phyloP scores from a whole-genome alignment of 2,888 invertebrate genomes.

The Brachyopa scutellaris region DNA sequence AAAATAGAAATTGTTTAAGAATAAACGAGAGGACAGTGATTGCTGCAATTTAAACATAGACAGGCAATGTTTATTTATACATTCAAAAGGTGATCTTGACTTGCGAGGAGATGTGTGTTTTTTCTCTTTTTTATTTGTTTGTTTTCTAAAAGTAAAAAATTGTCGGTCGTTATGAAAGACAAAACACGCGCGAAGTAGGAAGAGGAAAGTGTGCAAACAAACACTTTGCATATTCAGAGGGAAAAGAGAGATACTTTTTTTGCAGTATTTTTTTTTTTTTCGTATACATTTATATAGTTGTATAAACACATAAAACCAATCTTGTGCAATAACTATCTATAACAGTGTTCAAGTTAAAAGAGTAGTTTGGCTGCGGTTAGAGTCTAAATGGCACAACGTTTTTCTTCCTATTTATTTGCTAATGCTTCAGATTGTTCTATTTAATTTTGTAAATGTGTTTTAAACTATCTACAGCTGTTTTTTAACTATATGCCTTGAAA shows the following conservation, averaged over 20 bases:
- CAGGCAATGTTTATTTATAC: conserved; percentile 49
- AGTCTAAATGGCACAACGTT: not conserved
- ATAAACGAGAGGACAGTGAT: conserved; percentile 33
- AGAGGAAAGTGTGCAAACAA: not conserved
- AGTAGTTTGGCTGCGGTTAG: not conserved
- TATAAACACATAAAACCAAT: not conserved
- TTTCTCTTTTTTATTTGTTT: conserved; percentile 38
- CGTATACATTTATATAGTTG: not conserved
- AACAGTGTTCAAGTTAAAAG: not conserved
- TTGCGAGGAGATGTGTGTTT: conserved; percentile 38
- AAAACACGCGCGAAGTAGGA: conserved; percentile 4
- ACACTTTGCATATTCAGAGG: conserved; percentile 29
- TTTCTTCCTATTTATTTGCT: not conserved
- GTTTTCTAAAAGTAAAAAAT: conserved; percentile 14
- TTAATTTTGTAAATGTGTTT: too few species aligned
- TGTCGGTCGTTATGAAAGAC: conserved; percentile 16
- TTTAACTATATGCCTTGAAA: too few species aligned
- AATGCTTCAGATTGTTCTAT: not conserved
- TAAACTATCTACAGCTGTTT: too few species aligned
- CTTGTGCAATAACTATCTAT: conserved; percentile 21
- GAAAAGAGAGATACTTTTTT: not conserved
- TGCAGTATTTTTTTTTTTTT: not conserved
- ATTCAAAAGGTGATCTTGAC: conserved; percentile 67
- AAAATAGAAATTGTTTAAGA: conserved; percentile 38
- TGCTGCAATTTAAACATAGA: conserved; percentile 14